Base-by-base conservation (phyloP, 35 echinoderm and acorn worm species). In the Stichopus chloronotus region DNA sequence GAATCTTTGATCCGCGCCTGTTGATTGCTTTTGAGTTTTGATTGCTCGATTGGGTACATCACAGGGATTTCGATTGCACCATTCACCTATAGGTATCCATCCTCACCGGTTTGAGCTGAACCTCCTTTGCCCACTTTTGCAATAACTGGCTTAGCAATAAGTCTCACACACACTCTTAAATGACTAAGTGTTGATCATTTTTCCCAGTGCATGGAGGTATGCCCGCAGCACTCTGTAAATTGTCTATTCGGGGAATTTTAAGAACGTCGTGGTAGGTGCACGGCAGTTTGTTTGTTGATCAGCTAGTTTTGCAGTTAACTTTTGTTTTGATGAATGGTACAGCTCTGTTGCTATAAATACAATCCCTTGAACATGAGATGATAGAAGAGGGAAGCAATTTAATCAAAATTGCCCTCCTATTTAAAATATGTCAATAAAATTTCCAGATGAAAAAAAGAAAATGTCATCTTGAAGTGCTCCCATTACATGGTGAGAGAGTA, bases 231-330 rank as follows among this genome's bases (percentile, higher is more conserved):
- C 17, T 60, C 20, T 19, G 54, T 58, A 85, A 85, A 85, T 85
- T 85, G 82, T 85, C 82, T 85, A 85, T 85, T 85, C 55, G 22
- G 55, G 82, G 82, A 85, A 85, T 85, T 85, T 85, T 85, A 85
- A 85, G 82, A 56, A 85, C 82, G 82, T 82, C 79, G 55, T 61
- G 17, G 69, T 20, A 5, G 69, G 13, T 74, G 69, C 17, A 43
- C 30, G 5, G 69, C 69, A n/a, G 69, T 74, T 74, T 74, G 69
- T 74, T 74, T 74, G 69, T 74, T 16, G 69, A 19, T 74, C 30
- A 43, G 30, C 69, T 74, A 74, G 19, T 74, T 74, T 74, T 22
- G 69, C 19, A 5, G 17, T 74, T 43, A 43, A n/a, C 69, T 20
- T 43, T 74, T 14, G 20, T 74, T 74, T 74, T 74, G 69, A 74